These are phyloP conservation scores for Drosophila ohnishii DNA, from an alignment of 1,140 invertebrate species.

Conservation along the genomic window DNA sequence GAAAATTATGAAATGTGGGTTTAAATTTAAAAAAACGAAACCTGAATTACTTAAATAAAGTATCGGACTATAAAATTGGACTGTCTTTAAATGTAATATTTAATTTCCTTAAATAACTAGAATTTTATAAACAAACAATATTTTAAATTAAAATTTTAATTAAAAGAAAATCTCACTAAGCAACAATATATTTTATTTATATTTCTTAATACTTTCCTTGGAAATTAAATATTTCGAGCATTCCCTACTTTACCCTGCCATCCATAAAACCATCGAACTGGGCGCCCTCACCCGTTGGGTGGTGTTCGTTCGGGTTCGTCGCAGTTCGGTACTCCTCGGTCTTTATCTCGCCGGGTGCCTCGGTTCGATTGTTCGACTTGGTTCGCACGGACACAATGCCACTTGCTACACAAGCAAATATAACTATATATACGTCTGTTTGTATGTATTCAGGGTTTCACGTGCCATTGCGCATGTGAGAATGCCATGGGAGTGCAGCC, in stretches of 20 bases:
- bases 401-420: conserved; percentile 4
- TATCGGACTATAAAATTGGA: no score
- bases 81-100: no score
- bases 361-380: conserved; percentile 51
- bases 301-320: conserved; percentile 30
- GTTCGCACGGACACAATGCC: conserved; percentile 67
- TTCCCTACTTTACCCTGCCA: not conserved
- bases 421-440: not conserved
- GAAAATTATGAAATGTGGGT: no score
- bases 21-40: no score
- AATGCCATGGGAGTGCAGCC: conserved; percentile 19
- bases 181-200: no score
- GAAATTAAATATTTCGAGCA: conserved; percentile 1
- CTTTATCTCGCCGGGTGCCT: conserved; percentile 27
- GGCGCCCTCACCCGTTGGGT: conserved; percentile 22
- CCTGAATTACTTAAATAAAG: no score
- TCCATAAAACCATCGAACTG: conserved; percentile 20
- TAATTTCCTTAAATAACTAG: no score
- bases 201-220: no score
- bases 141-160: no score
- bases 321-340: conserved; percentile 38
- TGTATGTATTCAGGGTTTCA: conserved; percentile 36
- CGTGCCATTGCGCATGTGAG: conserved; percentile 73
- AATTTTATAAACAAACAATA: no score
- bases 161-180: no score